These are phyloP conservation scores for Odontesthes bonariensis DNA, from an alignment of 2,113 vertebrate genomes.

Conservation along the genomic window DNA sequence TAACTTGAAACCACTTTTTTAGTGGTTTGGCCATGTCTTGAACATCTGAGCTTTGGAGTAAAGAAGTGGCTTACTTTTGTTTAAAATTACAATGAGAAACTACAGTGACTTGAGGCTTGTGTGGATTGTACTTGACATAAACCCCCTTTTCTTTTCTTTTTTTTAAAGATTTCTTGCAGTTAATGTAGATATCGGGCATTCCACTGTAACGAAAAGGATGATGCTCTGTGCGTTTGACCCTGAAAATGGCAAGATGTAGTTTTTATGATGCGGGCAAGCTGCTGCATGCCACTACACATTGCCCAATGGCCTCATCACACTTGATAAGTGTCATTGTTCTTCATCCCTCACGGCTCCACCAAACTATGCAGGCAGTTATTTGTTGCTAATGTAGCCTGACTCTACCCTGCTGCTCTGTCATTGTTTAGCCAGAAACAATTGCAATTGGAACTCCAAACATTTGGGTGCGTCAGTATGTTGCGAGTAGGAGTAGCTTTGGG, in stretches of 20 bases:
- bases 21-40: too few species aligned
- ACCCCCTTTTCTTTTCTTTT: too few species aligned
- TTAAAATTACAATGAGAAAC: too few species aligned
- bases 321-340: slow-evolving; percentile 40
- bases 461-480: neutral
- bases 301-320: slow-evolving; percentile 40
- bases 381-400: slow-evolving; percentile 9
- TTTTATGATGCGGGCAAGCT: slow-evolving; percentile 51
- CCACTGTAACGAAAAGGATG: slow-evolving; percentile 25
- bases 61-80: too few species aligned
- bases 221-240: slow-evolving; percentile 51
- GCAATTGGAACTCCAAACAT: slow-evolving; percentile 51
- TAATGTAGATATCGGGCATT: neutral
- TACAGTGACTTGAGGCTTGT: neutral
- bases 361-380: slow-evolving; percentile 26
- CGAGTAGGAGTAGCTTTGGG: too few species aligned
- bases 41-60: too few species aligned
- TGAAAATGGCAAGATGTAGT: slow-evolving; percentile 45
- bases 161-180: neutral
- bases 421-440: slow-evolving; percentile 61
- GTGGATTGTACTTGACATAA: neutral
- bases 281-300: slow-evolving; percentile 49
- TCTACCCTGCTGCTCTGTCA: slow-evolving; percentile 16
- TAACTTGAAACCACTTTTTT: too few species aligned
- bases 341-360: slow-evolving; percentile 28